Conservation (phyloP, 2,113 vertebrate genomes). For the Oncorhynchus tshawytscha region DNA sequence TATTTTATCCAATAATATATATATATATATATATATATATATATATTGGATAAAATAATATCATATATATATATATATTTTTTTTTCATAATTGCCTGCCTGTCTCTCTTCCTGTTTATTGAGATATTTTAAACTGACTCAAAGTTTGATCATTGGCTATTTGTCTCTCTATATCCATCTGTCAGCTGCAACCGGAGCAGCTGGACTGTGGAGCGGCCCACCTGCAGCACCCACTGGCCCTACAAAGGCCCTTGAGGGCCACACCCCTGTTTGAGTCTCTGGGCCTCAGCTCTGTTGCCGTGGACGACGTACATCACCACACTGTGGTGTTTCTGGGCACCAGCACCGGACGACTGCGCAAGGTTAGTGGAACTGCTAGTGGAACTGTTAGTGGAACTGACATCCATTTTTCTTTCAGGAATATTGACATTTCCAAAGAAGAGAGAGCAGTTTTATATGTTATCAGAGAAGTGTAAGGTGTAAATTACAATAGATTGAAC, state of each 20-base stretch:
- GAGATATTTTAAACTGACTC: background rate
- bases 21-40: no score
- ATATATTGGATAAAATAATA: no score
- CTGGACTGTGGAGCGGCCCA: constrained; percentile 94
- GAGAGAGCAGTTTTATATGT: background rate
- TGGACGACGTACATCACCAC: constrained; percentile 83
- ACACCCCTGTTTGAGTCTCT: constrained; percentile 76
- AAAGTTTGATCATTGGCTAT: no score
- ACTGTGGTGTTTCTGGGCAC: constrained; percentile 93
- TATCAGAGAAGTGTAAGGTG: no score
- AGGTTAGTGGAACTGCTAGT: constrained; percentile 77
- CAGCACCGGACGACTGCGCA: constrained; percentile 81
- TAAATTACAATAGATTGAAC: no score
- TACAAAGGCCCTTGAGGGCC: constrained; percentile 81
- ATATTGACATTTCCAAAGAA: background rate
- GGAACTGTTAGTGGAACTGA: no score
- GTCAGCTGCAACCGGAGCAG: constrained; percentile 88
- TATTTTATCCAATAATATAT: no score
- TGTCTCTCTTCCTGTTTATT: background rate
- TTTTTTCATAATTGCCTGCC: no score
- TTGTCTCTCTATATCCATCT: constrained; percentile 14
- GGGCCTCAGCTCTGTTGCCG: constrained; percentile 84
- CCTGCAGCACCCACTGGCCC: constrained; percentile 90
- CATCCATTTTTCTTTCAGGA: background rate
- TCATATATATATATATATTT: no score